These are phyloP conservation scores for Bos taurus DNA, from an alignment of 2,113 vertebrate species.

Conservation along the genomic window DNA sequence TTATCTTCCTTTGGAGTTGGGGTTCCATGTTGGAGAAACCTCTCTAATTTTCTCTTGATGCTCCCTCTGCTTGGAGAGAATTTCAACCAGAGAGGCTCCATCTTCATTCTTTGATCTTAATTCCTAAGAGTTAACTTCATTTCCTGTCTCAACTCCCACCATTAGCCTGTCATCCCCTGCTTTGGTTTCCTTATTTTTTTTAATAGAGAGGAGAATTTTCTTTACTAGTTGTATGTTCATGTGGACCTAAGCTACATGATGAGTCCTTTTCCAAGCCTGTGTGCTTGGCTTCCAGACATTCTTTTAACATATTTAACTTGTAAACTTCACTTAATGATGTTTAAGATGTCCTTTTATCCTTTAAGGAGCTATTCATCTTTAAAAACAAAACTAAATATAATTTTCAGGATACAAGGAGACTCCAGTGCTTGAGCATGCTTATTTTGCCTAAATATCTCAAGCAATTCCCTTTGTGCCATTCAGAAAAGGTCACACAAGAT, in stretches of 20 bases:
- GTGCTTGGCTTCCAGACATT: not conserved
- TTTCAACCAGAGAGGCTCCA: not conserved
- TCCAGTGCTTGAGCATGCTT: not conserved
- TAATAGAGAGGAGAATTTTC: not conserved
- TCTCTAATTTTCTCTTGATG: not conserved
- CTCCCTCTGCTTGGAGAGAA: not conserved
- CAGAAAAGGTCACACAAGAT: not conserved
- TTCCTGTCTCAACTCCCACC: not conserved
- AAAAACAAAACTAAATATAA: not conserved
- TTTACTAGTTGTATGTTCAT: not conserved
- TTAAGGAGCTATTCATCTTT: not conserved
- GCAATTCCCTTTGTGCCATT: not conserved
- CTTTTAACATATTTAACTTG: not conserved
- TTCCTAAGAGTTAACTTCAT: not conserved
- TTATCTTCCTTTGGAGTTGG: not conserved
- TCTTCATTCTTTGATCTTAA: not conserved
- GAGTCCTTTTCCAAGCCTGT: not conserved
- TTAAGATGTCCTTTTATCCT: not conserved
- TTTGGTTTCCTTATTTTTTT: not conserved
- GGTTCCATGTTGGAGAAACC: not conserved
- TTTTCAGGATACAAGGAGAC: not conserved
- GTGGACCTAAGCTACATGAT: not conserved
- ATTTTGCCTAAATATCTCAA: not conserved
- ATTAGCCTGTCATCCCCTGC: not conserved
- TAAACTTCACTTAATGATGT: not conserved